These are phyloP conservation scores for Brachylomia viminalis DNA, from an alignment of 2,888 invertebrate genomes.

Conservation along the genomic window DNA sequence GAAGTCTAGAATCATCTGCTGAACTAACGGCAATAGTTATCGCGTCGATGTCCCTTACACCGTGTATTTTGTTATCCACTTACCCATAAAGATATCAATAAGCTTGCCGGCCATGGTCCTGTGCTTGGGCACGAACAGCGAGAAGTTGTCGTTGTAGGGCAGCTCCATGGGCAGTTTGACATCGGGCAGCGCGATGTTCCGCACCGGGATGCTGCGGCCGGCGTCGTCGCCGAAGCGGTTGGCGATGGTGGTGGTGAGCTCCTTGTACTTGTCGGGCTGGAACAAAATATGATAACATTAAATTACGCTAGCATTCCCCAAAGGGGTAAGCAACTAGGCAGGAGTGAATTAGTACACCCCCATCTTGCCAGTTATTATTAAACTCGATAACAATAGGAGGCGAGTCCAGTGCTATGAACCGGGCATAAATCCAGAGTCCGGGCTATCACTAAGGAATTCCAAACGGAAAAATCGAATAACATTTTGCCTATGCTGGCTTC, in stretches of 20 bases:
- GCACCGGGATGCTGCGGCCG: slow-evolving; percentile 88
- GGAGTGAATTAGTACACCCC: not conserved
- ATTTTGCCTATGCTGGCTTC: not conserved
- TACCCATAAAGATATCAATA: slow-evolving; percentile 92
- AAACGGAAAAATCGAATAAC: not conserved
- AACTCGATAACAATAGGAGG: not conserved
- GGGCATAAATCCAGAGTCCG: not conserved
- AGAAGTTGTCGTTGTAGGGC: slow-evolving; percentile 92
- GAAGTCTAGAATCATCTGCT: not conserved
- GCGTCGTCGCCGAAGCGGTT: slow-evolving; percentile 91
- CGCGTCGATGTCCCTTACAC: too few relatives aligned
- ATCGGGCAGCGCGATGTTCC: slow-evolving; percentile 92
- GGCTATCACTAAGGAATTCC: not conserved
- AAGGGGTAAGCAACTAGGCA: not conserved
- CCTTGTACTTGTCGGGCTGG: slow-evolving; percentile 85
- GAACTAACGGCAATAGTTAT: not conserved
- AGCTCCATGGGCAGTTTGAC: slow-evolving; percentile 91
- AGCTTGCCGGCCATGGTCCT: slow-evolving; percentile 92
- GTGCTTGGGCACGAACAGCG: slow-evolving; percentile 93
- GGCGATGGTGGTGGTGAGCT: slow-evolving; percentile 80
- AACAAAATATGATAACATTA: not conserved
- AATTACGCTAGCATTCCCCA: not conserved
- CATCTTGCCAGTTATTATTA: not conserved
- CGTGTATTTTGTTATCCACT: slow-evolving; percentile 12
- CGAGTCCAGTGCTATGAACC: not conserved